phyloP scores from a whole-genome alignment of 2,797 vertebrate genomes.

The Hypotaenidia okinawae region DNA sequence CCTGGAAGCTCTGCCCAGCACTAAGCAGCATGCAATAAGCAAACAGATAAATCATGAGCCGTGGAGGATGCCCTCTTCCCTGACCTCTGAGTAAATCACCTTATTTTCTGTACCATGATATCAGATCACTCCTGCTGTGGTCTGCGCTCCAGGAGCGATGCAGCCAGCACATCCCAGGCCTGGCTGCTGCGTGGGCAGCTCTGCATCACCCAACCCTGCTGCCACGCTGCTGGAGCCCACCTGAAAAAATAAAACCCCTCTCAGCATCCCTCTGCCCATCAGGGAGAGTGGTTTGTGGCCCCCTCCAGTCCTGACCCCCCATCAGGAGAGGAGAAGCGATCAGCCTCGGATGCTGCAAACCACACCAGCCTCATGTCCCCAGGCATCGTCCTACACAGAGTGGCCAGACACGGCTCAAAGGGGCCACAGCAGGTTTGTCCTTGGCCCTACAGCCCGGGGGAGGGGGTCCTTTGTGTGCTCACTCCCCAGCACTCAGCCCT shows the following conservation, averaged over 20 bases:
- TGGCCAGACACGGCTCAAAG: accelerated
- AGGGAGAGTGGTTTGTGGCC: accelerated
- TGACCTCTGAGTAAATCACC: not conserved
- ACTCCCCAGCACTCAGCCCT: not conserved
- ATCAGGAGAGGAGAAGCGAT: not conserved
- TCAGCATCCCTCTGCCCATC: accelerated
- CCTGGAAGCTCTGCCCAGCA: not conserved
- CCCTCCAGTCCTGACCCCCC: not conserved
- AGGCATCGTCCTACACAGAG: accelerated
- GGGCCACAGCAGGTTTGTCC: accelerated
- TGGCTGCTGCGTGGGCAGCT: too few species aligned
- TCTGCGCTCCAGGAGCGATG: not conserved
- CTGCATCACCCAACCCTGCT: not conserved
- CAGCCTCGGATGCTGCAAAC: accelerated
- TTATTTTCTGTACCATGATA: not conserved
- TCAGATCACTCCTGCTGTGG: not conserved
- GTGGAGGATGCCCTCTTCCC: not conserved
- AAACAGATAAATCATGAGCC: not conserved
- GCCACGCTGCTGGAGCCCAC: accelerated
- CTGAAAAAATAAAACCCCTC: accelerated
- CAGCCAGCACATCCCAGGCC: not conserved
- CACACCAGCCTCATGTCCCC: accelerated
- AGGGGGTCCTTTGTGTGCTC: not conserved
- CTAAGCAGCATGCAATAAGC: not conserved
- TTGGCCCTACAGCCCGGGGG: not conserved